Evolutionary conservation across 1,140 invertebrate species (phyloP).

Genomic region (Heliconius melpomene): DNA sequence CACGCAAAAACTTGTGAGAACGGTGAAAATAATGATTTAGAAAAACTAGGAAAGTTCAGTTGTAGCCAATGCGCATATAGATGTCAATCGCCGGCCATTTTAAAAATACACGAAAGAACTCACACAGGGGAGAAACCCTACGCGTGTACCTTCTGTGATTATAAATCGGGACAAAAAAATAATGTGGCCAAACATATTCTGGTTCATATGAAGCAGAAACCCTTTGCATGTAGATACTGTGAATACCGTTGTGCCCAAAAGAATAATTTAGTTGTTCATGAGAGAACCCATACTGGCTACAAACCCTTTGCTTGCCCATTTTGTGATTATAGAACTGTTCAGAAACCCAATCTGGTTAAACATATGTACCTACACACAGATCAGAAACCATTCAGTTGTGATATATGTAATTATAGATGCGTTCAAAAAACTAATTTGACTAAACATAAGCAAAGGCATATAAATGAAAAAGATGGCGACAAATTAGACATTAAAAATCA

Average conservation of each 20-base stretch:
- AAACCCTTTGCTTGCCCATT: slow-evolving; percentile 84
- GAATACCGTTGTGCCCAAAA: slow-evolving; percentile 86
- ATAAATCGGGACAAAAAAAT: slow-evolving; percentile 89
- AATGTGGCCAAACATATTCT: slow-evolving; percentile 88
- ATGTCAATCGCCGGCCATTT: slow-evolving; percentile 81
- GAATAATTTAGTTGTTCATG: slow-evolving; percentile 81
- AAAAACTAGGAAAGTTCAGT: slow-evolving; percentile 69
- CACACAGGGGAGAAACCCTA: slow-evolving; percentile 84
- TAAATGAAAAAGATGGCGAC: slow-evolving; percentile 72
- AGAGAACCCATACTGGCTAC: slow-evolving; percentile 83
- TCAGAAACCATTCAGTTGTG: slow-evolving; percentile 84
- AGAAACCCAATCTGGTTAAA: slow-evolving; percentile 83
- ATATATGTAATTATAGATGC: slow-evolving; percentile 82
- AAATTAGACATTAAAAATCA: slow-evolving; percentile 62
- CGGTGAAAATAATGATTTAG: slow-evolving; percentile 46
- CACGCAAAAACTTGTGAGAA: slow-evolving; percentile 64
- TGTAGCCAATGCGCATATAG: slow-evolving; percentile 74
- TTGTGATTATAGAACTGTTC: slow-evolving; percentile 82
- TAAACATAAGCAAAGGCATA: slow-evolving; percentile 77
- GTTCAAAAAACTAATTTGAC: slow-evolving; percentile 79
- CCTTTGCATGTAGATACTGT: slow-evolving; percentile 87
- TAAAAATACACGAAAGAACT: slow-evolving; percentile 86
- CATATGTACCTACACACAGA: slow-evolving; percentile 85
- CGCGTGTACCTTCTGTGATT: slow-evolving; percentile 85
- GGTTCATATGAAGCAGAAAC: slow-evolving; percentile 89